These are phyloP conservation scores for Chionomys nivalis DNA, from an alignment of 2,113 vertebrate genomes.

Conservation along the genomic window DNA sequence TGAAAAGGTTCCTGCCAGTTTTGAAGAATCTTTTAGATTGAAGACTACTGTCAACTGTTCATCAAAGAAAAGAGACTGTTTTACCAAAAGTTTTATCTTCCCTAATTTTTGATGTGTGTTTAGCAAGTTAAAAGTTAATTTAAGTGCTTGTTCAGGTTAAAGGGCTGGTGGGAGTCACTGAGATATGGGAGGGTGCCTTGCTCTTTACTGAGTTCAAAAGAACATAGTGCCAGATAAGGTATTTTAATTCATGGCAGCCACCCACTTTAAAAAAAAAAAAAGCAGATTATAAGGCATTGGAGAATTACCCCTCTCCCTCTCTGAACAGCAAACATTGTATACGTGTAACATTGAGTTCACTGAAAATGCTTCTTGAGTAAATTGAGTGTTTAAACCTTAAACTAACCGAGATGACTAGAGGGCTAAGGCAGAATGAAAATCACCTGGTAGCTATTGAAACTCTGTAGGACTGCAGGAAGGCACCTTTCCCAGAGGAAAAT, in stretches of 20 bases:
- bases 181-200: background rate
- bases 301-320: conserved; percentile 31
- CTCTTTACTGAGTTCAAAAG: conserved; percentile 36
- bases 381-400: conserved; percentile 60
- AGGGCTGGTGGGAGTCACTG: conserved; percentile 5
- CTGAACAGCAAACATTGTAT: background rate
- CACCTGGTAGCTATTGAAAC: conserved; percentile 1
- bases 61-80: background rate
- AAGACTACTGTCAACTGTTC: conserved; percentile 49
- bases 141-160: conserved; percentile 31
- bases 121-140: conserved; percentile 54
- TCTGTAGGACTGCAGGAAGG: background rate
- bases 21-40: conserved; percentile 40
- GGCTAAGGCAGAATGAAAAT: conserved; percentile 13
- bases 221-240: background rate
- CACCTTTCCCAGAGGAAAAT: background rate
- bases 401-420: background rate
- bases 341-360: conserved; percentile 36
- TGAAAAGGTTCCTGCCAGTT: conserved; percentile 37
- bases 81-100: conserved; percentile 39
- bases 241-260: conserved; percentile 59
- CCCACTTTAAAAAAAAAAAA: background rate
- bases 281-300: background rate
- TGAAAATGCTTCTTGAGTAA: conserved; percentile 30
- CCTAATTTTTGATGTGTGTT: conserved; percentile 17